Evolutionary conservation across 2,113 vertebrate species (phyloP).

Genomic region (Syngnathus scovelli): DNA sequence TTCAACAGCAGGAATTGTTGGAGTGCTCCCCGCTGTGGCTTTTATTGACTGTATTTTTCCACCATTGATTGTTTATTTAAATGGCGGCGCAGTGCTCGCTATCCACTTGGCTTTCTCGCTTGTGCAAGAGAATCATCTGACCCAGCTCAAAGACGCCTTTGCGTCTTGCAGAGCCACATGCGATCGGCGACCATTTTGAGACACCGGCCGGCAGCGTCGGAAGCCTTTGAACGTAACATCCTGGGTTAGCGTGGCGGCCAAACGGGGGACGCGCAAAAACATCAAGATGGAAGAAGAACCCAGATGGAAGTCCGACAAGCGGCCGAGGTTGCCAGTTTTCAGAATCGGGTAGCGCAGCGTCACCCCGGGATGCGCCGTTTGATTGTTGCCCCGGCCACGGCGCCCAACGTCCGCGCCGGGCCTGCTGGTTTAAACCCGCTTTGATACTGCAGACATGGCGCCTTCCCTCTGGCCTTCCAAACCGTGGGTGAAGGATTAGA

Average conservation of each 20-base stretch:
- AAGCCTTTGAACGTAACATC: conserved; percentile 30
- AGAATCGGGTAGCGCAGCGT: conserved; percentile 25
- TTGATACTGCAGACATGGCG: conserved; percentile 49
- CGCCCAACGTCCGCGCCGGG: neutral
- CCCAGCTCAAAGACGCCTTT: too few species aligned
- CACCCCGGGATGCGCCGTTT: conserved; percentile 20
- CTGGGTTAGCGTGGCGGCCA: conserved; percentile 2
- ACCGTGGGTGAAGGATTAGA: conserved; percentile 62
- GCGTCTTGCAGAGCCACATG: too few species aligned
- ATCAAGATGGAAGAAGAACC: conserved; percentile 8
- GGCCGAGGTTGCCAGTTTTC: conserved; percentile 15
- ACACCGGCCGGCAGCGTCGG: neutral
- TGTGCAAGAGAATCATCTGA: neutral
- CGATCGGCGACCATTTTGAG: too few species aligned
- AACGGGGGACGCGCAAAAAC: conserved; percentile 4
- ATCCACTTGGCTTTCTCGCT: conserved; percentile 33
- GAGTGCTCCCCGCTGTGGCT: conserved; percentile 33
- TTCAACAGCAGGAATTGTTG: conserved; percentile 28
- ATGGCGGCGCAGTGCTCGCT: conserved; percentile 23
- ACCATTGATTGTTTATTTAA: conserved; percentile 30
- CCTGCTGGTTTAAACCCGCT: conserved; percentile 44
- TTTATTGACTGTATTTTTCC: conserved; percentile 11
- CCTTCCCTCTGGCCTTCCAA: conserved; percentile 39
- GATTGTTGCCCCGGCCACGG: conserved; percentile 18
- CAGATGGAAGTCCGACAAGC: conserved; percentile 21